phyloP scores from a whole-genome alignment of 2,888 invertebrate genomes.

The Diaprepes abbreviatus region DNA sequence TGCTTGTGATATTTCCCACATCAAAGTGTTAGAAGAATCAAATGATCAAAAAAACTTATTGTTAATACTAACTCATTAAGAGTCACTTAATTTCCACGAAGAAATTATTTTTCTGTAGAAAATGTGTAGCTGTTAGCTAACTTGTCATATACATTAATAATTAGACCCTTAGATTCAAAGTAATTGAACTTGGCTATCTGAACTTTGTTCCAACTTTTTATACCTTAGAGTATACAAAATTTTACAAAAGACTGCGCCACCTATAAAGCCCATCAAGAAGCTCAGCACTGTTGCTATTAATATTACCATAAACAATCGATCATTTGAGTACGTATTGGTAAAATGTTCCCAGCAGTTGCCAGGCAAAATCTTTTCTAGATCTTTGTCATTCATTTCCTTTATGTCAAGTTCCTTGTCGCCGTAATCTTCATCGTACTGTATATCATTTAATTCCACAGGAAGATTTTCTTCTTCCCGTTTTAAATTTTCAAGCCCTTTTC shows the following conservation, averaged over 20 bases:
- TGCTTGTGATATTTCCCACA: too few species aligned
- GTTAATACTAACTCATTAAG: too few species aligned
- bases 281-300: conserved; percentile 36
- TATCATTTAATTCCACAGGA: background rate
- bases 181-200: conserved; percentile 42
- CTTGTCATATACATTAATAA: too few species aligned
- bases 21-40: too few species aligned
- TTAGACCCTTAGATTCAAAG: too few species aligned
- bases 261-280: conserved; percentile 46
- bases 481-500: conserved; percentile 1
- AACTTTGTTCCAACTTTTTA: conserved; percentile 46
- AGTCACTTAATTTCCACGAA: too few species aligned
- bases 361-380: background rate
- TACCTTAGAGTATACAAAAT: conserved; percentile 39
- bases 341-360: conserved; percentile 23
- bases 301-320: conserved; percentile 10
- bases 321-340: background rate
- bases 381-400: conserved; percentile 22
- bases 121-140: too few species aligned
- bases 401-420: conserved; percentile 29
- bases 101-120: too few species aligned
- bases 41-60: too few species aligned
- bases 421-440: conserved; percentile 27
- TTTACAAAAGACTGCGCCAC: conserved; percentile 45
- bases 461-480: background rate